Base-by-base conservation (phyloP, 2,888 invertebrate genomes). In the Sinhomidia bicolor region DNA sequence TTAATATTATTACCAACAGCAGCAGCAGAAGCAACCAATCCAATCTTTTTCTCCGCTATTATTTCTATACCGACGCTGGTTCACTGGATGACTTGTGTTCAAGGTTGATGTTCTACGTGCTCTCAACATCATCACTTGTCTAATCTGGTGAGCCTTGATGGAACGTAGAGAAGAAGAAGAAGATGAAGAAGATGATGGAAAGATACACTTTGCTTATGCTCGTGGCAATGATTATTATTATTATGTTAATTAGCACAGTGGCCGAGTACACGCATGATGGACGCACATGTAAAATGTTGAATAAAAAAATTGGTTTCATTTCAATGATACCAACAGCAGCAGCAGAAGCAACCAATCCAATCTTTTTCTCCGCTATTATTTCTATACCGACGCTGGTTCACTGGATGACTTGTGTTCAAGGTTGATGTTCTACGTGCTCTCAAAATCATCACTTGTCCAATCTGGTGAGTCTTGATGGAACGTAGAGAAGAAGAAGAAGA, bases 161-260 rank as follows among this genome's bases (percentile, higher is more conserved):
- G 12, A 47, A 23, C 23, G 9, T 0, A 76, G n/a, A n/a, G n/a
- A n/a, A n/a, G n/a, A n/a, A n/a, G n/a, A n/a, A n/a, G n/a, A 29
- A 51, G 41, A 79, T 79, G 79, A 76, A n/a, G n/a, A 29, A 51
- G 41, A 79, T 79, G 79, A 76, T 79, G 79, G 57, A 79, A 14
- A 23, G 79, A 41, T 41, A n/a, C 20, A 57, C 32, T 79, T 60
- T 79, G 79, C 54, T 71, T 32, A 32, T 83, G 82, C 82, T 71
- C 71, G 82, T 83, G 82, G 82, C 82, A 68, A 83, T 68, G 82
- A 83, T 83, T 81, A 60, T 41, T n/a, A n/a, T n/a, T n/a, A n/a
- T n/a, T 83, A 83, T 83, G 82, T 32, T 83, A 83, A 83, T 83
- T 83, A 51, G 65, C 47, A 26, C 14, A 7, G 44, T 7, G 36